Evolutionary conservation across 2,797 vertebrate species (phyloP), one percentile per base, ranked within the genome.

Genomic region (Phoebastria nigripes): DNA sequence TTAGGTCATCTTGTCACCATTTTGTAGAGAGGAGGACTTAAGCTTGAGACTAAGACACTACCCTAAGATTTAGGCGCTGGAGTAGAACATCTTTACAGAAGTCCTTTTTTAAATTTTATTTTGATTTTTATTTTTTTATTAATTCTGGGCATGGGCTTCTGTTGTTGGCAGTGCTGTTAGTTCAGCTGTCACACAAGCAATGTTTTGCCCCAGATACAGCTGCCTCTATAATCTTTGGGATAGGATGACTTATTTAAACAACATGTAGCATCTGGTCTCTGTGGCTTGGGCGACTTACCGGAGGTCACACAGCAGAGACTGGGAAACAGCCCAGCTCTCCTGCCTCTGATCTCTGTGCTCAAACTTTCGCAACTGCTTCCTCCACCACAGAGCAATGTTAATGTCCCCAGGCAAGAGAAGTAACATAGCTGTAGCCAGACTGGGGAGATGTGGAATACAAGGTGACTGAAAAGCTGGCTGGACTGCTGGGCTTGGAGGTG

Each of bases 251-350:
- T 93, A 63, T 81, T 91, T 92, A 94, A 92, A 94, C 65, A 81
- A 90, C 21, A 31, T 7, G 29, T 65, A 86, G 90, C 90, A 86
- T 83, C 76, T 94, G 92, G 61, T 91, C 82, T 90, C 61, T 79
- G 88, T 84, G 93, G 73, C 73, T 96, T 79, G 58, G 58, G 90
- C 4, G 42, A 72, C 77, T 88, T 82, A 92, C 73, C 2, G n/a
- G 70, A 93, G 70, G 62, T 96, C 88, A 91, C 77, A 70, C 77
- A 93, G 90, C 94, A 90, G 63, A 96, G 63, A 52, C 72, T 83
- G 91, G 94, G 59, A 96, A 91, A 67, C 51, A 78, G 8, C 77
- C 71, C 67, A 91, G 67, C 46, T 93, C 72, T 88, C 62, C 87
- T 89, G 71, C 55, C 41, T 94, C 87, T 89, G 72, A 76, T 89